Conservation (phyloP, 2,113 vertebrate species). For the Paradoxurus hermaphroditus region DNA sequence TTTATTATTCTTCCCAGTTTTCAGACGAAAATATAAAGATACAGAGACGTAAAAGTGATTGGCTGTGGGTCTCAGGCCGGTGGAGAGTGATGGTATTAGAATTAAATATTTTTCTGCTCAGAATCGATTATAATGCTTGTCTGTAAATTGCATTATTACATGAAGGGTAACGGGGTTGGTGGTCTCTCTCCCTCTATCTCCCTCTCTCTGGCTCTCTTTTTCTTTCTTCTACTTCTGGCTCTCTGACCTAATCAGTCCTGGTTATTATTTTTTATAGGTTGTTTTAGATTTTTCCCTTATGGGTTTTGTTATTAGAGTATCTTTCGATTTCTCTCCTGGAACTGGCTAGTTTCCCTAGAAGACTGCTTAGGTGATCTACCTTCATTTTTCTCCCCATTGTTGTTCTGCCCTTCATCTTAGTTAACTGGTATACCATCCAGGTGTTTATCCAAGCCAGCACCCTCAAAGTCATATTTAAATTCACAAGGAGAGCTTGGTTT, state of each 20-base stretch:
- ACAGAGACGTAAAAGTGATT: neutral
- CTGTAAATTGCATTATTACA: neutral
- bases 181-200: neutral
- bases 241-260: neutral
- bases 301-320: neutral
- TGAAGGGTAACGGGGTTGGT: neutral
- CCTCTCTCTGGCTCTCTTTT: neutral
- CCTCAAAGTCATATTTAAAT: neutral
- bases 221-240: neutral
- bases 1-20: neutral
- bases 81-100: neutral
- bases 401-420: neutral
- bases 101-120: slow-evolving; percentile 3
- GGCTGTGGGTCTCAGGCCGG: neutral
- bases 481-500: neutral
- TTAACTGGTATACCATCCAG: neutral
- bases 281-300: neutral
- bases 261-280: neutral
- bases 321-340: neutral
- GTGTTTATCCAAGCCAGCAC: neutral
- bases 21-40: neutral
- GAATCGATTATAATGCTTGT: neutral
- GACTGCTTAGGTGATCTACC: neutral
- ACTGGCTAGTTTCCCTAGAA: neutral
- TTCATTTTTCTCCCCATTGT: neutral